These are phyloP conservation scores for Aurelia sp. DNA, from an alignment of 30 jellyfish, hydroid and myxozoan species.

Conservation along the genomic window DNA sequence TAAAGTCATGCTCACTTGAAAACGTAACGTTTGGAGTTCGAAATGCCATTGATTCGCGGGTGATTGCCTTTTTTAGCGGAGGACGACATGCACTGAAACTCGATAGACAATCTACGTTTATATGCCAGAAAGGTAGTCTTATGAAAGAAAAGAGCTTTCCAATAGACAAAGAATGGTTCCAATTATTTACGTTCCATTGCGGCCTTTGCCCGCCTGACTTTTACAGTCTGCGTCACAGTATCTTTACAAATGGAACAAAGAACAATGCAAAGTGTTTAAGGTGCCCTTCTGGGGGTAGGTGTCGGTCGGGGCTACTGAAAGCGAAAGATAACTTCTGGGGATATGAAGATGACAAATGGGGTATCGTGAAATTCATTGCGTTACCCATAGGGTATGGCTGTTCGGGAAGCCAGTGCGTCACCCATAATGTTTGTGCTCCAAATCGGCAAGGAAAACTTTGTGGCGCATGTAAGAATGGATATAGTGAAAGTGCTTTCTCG, in stretches of 20 bases:
- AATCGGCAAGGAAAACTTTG: background rate
- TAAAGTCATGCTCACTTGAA: background rate
- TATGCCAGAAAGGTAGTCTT: background rate
- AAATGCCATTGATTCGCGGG: background rate
- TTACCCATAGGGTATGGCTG: background rate
- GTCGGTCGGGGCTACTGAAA: background rate
- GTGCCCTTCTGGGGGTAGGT: background rate
- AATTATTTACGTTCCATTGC: background rate
- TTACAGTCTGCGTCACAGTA: background rate
- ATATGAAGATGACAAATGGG: background rate
- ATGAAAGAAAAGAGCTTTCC: background rate
- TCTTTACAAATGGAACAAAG: constrained; percentile 1
- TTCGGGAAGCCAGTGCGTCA: background rate
- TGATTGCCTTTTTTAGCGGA: background rate
- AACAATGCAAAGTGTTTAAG: background rate
- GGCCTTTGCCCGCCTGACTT: background rate
- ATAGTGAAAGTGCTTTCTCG: background rate
- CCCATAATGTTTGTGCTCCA: background rate
- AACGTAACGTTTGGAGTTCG: background rate
- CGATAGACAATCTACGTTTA: background rate
- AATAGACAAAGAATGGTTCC: background rate
- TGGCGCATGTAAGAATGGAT: background rate
- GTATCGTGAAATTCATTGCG: background rate
- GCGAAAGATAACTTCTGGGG: background rate
- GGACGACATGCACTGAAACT: background rate